Conservation (phyloP, 2,797 vertebrate genomes). For the Falco peregrinus region DNA sequence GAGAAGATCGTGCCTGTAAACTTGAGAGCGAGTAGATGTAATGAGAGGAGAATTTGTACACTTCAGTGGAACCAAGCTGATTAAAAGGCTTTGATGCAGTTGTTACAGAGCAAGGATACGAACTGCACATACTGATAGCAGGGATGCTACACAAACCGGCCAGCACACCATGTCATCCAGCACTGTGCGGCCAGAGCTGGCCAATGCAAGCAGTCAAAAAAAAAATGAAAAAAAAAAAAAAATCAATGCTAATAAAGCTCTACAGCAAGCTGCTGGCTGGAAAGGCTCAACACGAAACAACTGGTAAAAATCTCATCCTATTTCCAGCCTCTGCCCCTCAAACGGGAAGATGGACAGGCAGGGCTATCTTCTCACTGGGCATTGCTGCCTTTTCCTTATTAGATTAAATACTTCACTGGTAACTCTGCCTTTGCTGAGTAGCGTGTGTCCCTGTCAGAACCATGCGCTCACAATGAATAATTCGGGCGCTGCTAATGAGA, state of each 20-base stretch:
- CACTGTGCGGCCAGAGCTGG: background rate
- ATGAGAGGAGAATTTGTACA: slow-evolving; percentile 73
- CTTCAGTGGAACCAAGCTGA: slow-evolving; percentile 72
- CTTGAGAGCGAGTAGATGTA: slow-evolving; percentile 59
- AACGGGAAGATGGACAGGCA: background rate
- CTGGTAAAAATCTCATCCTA: background rate
- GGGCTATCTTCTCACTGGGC: background rate
- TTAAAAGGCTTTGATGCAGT: slow-evolving; percentile 60
- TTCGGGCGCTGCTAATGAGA: background rate
- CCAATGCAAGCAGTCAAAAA: background rate
- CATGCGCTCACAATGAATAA: fast-evolving
- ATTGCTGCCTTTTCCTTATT: background rate
- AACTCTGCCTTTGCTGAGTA: background rate
- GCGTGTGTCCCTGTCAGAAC: background rate
- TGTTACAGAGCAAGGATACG: background rate
- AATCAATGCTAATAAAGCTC: background rate
- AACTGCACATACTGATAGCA: background rate
- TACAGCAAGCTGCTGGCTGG: background rate
- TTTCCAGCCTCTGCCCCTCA: background rate
- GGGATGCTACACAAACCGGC: background rate
- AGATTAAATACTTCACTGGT: background rate
- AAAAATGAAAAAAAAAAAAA: background rate
- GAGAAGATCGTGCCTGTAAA: slow-evolving; percentile 71
- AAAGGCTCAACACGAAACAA: background rate
- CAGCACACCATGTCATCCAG: background rate